Evolutionary conservation across 1,140 invertebrate genomes (phyloP).

Genomic region (Charaxes varanes): DNA sequence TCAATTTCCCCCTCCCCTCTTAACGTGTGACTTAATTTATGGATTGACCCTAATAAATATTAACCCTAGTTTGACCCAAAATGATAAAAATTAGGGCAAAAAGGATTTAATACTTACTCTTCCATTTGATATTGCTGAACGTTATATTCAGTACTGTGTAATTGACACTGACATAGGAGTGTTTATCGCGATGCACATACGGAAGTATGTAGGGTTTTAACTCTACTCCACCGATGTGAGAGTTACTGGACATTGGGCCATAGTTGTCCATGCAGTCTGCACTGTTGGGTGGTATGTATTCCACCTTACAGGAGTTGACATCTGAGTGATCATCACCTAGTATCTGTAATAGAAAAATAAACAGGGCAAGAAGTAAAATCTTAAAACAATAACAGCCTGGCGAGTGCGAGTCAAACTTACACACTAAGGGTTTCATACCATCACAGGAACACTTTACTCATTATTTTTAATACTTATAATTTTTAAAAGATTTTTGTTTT

Average conservation of each 20-base stretch:
- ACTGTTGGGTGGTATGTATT: constrained; percentile 42
- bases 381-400: too few relatives aligned
- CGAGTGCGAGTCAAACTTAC: too few relatives aligned
- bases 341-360: too few relatives aligned
- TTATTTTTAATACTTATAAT: too few relatives aligned
- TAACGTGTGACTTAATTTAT: too few relatives aligned
- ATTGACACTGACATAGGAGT: constrained; percentile 25
- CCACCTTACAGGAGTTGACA: constrained; percentile 44
- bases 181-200: constrained; percentile 8
- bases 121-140: constrained; percentile 67
- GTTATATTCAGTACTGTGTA: constrained; percentile 58
- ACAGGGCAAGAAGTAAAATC: too few relatives aligned
- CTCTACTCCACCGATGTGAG: constrained; percentile 50
- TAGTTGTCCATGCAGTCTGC: constrained; percentile 46
- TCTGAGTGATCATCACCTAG: constrained; percentile 33
- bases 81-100: constrained; percentile 7
- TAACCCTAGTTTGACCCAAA: too few relatives aligned
- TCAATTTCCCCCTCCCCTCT: too few relatives aligned
- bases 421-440: too few relatives aligned
- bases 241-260: constrained; percentile 42
- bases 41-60: too few relatives aligned
- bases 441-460: too few relatives aligned
- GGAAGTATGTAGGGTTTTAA: constrained; percentile 45
- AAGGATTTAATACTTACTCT: constrained; percentile 40
- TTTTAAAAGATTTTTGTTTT: too few relatives aligned